These are phyloP conservation scores for Intellagama lesueurii DNA, from an alignment of 2,797 vertebrate species.

Conservation along the genomic window DNA sequence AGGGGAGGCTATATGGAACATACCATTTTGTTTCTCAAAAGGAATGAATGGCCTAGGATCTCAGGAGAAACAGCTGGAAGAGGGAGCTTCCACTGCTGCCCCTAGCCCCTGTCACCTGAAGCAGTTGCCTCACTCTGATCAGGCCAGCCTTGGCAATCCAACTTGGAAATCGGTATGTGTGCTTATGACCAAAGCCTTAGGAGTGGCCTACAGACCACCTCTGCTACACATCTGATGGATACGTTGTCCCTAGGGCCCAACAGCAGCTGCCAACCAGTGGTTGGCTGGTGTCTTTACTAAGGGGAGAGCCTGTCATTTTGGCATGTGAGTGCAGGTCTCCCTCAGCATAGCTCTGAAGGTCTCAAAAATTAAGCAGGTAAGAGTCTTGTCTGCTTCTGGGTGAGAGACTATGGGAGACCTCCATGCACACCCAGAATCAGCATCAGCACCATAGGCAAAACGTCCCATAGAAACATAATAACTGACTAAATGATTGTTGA, in stretches of 20 bases:
- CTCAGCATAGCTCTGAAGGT: not conserved
- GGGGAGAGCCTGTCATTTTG: not conserved
- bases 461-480: not conserved
- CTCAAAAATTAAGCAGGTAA: not conserved
- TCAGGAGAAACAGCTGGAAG: too few relatives aligned
- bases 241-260: not conserved
- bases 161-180: not conserved
- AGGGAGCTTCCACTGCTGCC: not conserved
- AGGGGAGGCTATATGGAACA: too few relatives aligned
- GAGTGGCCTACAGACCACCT: not conserved
- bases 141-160: not conserved
- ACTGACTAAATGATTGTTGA: not conserved
- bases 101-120: not conserved
- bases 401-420: not conserved
- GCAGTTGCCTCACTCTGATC: too few relatives aligned
- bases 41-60: too few relatives aligned
- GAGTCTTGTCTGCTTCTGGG: not conserved
- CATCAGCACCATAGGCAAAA: not conserved
- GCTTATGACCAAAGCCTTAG: not conserved
- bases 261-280: not conserved
- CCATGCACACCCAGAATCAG: not conserved
- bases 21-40: too few relatives aligned
- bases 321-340: not conserved
- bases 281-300: not conserved
- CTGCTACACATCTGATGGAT: not conserved